Percentiles rank a stretch among this genome's conserved stretches.
Conservation (phyloP, 2,888 invertebrate genomes). For the Chrysina gloriosa region DNA sequence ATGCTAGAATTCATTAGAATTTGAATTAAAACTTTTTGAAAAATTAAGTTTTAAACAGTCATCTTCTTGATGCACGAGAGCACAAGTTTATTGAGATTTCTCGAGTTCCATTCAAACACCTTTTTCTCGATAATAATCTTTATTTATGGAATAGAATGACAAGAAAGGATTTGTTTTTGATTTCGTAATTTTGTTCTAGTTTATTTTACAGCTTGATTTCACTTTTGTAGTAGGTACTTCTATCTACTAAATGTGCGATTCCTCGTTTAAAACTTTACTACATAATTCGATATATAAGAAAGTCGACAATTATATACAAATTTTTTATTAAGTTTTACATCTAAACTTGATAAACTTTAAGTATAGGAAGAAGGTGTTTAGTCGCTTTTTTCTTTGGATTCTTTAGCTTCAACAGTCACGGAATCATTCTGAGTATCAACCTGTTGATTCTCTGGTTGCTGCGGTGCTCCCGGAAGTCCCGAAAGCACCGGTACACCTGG, state of each 20-base stretch:
- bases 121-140: too few relatives aligned
- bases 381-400: constrained; percentile 39
- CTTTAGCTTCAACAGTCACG: constrained; percentile 42
- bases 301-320: constrained; percentile 8
- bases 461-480: constrained; percentile 15
- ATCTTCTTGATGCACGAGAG: too few relatives aligned
- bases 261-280: background rate
- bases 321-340: constrained; percentile 31
- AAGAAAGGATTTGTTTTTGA: too few relatives aligned
- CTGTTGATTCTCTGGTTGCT: constrained; percentile 10
- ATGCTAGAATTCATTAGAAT: too few relatives aligned
- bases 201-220: too few relatives aligned
- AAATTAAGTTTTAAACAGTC: too few relatives aligned
- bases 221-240: too few relatives aligned
- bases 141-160: too few relatives aligned
- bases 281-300: background rate
- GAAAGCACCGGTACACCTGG: constrained; percentile 14
- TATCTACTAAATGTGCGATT: background rate
- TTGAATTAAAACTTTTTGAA: too few relatives aligned
- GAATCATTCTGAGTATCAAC: constrained; percentile 37
- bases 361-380: constrained; percentile 27
- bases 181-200: too few relatives aligned
- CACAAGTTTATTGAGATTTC: too few relatives aligned
- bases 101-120: too few relatives aligned
- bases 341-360: constrained; percentile 2